phyloP scores from a whole-genome alignment of 2,113 vertebrate genomes.

The Eonycteris spelaea region DNA sequence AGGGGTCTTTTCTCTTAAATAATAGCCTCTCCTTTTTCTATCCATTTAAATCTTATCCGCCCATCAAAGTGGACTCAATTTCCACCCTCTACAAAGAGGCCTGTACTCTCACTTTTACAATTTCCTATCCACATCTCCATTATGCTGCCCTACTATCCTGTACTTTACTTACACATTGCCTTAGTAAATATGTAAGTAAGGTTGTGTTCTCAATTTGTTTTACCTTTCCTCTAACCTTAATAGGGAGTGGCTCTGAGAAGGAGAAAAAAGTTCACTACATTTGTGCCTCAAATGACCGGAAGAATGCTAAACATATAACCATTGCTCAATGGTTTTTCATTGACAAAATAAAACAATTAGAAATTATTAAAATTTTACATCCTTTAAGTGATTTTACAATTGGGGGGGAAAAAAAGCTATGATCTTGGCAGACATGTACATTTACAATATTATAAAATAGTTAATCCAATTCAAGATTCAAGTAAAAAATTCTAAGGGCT shows the following conservation, averaged over 20 bases:
- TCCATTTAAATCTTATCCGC: not conserved
- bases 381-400: not conserved
- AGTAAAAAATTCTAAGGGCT: not conserved
- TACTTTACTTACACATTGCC: not conserved
- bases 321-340: not conserved
- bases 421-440: not conserved
- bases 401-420: not conserved
- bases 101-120: not conserved
- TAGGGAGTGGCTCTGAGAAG: not conserved
- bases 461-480: not conserved
- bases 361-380: constrained; percentile 13
- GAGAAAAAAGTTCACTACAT: not conserved
- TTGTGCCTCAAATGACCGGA: not conserved
- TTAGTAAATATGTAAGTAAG: not conserved
- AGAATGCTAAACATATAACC: not conserved
- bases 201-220: not conserved
- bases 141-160: not conserved
- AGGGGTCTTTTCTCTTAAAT: not conserved
- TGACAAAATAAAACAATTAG: not conserved
- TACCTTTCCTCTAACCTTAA: not conserved
- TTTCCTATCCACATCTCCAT: not conserved
- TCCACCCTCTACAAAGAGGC: not conserved
- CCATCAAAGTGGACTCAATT: not conserved
- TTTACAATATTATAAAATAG: constrained; percentile 19
- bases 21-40: not conserved